phyloP scores from a whole-genome alignment of 2,888 invertebrate species.

The Hirtodrosophila confusa region DNA sequence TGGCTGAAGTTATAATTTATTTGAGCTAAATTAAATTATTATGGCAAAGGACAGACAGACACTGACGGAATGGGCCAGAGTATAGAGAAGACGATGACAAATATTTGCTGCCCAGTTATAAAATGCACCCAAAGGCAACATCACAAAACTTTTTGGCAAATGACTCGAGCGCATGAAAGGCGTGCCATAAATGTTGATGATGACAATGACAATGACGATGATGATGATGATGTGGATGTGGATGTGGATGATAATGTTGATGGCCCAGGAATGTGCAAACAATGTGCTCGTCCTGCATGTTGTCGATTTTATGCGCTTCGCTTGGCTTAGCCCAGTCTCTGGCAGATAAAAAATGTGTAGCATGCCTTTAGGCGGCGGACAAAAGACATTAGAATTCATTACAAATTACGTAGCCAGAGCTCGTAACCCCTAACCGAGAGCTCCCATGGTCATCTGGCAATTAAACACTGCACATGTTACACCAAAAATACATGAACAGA shows the following conservation, averaged over 20 bases:
- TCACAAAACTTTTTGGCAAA: slow-evolving; percentile 69
- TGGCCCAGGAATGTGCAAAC: slow-evolving; percentile 55
- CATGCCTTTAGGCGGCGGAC: slow-evolving; percentile 52
- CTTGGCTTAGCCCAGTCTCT: slow-evolving; percentile 18
- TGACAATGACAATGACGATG: slow-evolving; percentile 26
- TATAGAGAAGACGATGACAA: slow-evolving; percentile 54
- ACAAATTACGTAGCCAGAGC: slow-evolving; percentile 65
- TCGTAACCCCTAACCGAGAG: slow-evolving; percentile 54
- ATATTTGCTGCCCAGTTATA: slow-evolving; percentile 76
- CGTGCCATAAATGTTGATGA: slow-evolving; percentile 54
- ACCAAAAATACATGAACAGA: slow-evolving; percentile 25
- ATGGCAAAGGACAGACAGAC: slow-evolving; percentile 46
- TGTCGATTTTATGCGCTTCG: slow-evolving; percentile 50
- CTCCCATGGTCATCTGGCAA: slow-evolving; percentile 59
- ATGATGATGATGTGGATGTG: slow-evolving; percentile 12
- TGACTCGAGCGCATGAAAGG: slow-evolving; percentile 70
- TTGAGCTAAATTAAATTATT: slow-evolving; percentile 77
- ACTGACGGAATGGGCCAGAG: slow-evolving; percentile 3
- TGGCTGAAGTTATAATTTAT: slow-evolving; percentile 70
- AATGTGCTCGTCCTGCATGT: slow-evolving; percentile 53
- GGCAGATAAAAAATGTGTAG: slow-evolving; percentile 50
- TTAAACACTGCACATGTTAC: slow-evolving; percentile 62
- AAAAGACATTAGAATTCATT: slow-evolving; percentile 76
- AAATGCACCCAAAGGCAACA: slow-evolving; percentile 77
- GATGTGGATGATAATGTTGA: slow-evolving; percentile 9